Conservation (phyloP, 2,797 vertebrate genomes). For the Poecilia velifera region DNA sequence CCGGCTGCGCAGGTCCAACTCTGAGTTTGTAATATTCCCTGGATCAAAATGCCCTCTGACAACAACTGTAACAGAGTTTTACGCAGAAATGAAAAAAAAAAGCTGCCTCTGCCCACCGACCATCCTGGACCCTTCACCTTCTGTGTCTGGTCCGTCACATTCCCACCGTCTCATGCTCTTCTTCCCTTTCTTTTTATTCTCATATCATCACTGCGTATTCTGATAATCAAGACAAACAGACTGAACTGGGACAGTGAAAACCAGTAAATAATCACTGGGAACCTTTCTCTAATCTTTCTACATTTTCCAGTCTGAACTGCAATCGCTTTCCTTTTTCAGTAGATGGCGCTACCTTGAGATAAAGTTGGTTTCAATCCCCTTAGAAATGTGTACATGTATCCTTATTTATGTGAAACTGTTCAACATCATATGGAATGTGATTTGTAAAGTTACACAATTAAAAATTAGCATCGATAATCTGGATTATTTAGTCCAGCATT, state of each 20-base stretch:
- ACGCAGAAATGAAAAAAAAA: not conserved
- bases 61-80: not conserved
- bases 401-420: not conserved
- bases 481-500: too few relatives aligned
- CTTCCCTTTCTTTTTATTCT: not conserved
- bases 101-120: not conserved
- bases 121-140: not conserved
- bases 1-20: not conserved
- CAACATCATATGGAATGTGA: not conserved
- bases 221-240: not conserved
- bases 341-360: not conserved
- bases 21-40: constrained; percentile 25
- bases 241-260: not conserved
- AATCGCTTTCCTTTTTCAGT: not conserved
- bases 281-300: not conserved
- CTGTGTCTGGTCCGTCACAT: not conserved
- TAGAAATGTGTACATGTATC: not conserved
- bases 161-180: not conserved
- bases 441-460: too few relatives aligned
- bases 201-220: not conserved
- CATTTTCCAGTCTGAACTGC: not conserved
- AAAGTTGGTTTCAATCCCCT: not conserved
- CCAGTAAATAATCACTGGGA: not conserved
- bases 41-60: constrained; percentile 23
- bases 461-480: too few relatives aligned